Evolutionary conservation across 2,113 vertebrate species (phyloP).

Genomic region (Orycteropus afer): DNA sequence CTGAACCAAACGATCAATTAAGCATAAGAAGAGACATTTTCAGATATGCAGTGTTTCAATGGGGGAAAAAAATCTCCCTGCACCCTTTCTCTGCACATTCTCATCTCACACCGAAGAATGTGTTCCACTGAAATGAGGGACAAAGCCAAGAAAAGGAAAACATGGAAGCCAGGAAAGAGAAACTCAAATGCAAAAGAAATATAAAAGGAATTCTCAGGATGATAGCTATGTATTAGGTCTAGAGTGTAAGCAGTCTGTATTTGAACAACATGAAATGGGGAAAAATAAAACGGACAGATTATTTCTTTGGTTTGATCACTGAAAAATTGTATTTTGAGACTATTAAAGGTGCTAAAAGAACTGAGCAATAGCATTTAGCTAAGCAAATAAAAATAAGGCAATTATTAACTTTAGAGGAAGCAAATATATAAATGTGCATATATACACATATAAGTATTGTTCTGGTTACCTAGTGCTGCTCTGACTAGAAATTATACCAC

Average conservation of each 20-base stretch:
- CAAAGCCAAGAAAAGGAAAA: too few relatives aligned
- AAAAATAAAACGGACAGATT: background rate
- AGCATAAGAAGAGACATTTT: background rate
- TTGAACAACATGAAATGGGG: background rate
- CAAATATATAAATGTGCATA: background rate
- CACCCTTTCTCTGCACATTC: background rate
- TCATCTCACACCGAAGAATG: background rate
- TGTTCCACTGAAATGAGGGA: background rate
- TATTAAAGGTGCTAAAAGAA: background rate
- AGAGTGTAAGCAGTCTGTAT: background rate
- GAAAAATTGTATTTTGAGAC: background rate
- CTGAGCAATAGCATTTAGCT: background rate
- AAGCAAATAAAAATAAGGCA: background rate
- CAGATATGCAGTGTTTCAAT: background rate
- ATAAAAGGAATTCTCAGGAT: background rate
- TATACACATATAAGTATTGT: too few relatives aligned
- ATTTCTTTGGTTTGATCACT: background rate
- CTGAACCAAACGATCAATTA: background rate
- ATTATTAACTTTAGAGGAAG: background rate
- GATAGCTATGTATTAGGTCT: rapidly evolving
- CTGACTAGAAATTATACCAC: too few relatives aligned
- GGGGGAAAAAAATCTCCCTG: background rate
- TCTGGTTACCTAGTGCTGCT: too few relatives aligned
- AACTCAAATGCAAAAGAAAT: background rate
- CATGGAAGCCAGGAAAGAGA: background rate